Conservation (phyloP, 2,113 vertebrate genomes). For the Oncorhynchus nerka region DNA sequence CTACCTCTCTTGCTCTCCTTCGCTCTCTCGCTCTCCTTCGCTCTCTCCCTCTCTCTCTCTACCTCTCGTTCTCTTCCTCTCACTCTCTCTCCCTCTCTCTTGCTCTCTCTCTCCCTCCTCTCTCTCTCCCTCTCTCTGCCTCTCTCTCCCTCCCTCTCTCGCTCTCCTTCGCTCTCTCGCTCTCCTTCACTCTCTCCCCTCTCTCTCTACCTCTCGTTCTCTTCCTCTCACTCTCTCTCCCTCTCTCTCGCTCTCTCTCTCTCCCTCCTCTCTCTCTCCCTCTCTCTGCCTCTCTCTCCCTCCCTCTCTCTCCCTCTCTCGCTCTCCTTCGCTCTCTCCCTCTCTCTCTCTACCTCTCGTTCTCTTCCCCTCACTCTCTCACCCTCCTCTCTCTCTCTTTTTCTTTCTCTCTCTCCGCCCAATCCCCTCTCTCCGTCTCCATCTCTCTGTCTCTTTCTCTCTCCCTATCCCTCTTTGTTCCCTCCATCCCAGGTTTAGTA, state of each 20-base stretch:
- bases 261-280: neutral
- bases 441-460: neutral
- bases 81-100: neutral
- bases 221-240: neutral
- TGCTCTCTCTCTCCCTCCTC: neutral
- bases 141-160: slow-evolving; percentile 20
- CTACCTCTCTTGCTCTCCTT: neutral
- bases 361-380: neutral
- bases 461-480: slow-evolving; percentile 16
- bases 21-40: neutral
- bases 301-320: neutral
- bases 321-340: neutral
- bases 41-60: neutral
- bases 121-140: fast-evolving
- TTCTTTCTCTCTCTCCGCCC: neutral
- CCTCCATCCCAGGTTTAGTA: slow-evolving; percentile 53
- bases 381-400: neutral
- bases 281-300: neutral
- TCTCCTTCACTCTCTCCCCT: neutral
- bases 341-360: neutral
- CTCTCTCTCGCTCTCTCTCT: neutral
- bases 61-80: fast-evolving
- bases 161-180: neutral
- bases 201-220: slow-evolving; percentile 2
- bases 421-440: neutral